Percentiles rank a stretch among this genome's conserved stretches.
Conservation (phyloP, 1,140 invertebrate genomes). For the Lepidurus packardi region DNA sequence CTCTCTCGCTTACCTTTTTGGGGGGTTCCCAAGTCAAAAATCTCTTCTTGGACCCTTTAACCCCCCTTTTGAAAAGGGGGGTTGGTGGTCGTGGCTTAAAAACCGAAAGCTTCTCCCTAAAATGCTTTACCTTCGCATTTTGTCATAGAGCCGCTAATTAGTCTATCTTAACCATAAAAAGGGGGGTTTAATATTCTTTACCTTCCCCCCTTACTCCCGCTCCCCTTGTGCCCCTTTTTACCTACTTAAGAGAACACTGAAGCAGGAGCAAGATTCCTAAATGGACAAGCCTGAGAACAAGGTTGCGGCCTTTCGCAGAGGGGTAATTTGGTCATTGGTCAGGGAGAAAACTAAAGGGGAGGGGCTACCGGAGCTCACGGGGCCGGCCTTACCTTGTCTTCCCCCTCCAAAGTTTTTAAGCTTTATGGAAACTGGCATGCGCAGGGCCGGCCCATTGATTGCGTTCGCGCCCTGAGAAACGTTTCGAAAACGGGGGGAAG, state of each 20-base stretch:
- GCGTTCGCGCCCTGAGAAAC: not conserved
- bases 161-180: not conserved
- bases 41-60: too few relatives aligned
- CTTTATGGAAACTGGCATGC: not conserved
- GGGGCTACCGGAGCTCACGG: not conserved
- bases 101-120: not conserved
- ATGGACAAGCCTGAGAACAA: too few relatives aligned
- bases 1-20: too few relatives aligned
- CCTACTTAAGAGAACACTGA: too few relatives aligned
- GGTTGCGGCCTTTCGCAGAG: not conserved
- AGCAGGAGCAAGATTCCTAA: too few relatives aligned
- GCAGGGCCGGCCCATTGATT: not conserved
- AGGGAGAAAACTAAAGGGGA: not conserved
- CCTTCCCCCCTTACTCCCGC: too few relatives aligned
- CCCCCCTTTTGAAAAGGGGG: not conserved
- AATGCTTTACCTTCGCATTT: not conserved
- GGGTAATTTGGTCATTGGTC: constrained; percentile 9
- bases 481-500: not conserved
- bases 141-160: constrained; percentile 11
- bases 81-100: not conserved
- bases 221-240: too few relatives aligned
- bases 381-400: not conserved
- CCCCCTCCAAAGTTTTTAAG: not conserved
- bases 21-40: too few relatives aligned
- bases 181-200: not conserved